Evolutionary conservation across 2,888 invertebrate species (phyloP), one percentile per base, ranked within the genome.

Genomic region (Halocaridina rubra): DNA sequence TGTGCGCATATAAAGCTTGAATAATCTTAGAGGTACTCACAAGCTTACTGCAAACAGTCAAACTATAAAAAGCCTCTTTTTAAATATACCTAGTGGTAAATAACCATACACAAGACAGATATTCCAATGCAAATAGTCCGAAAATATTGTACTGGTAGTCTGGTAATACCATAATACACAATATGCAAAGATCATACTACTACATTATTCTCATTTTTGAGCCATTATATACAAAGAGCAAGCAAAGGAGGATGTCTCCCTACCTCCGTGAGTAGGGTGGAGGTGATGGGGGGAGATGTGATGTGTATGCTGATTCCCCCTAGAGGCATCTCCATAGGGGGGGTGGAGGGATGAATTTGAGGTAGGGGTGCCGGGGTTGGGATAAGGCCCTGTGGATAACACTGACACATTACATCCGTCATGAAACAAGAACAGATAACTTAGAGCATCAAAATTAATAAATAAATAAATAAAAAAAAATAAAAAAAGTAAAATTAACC

Each of bases 231-330:
- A n/a, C n/a, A n/a, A 69, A 69, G 19, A 22, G 13, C 69, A 30
- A 29, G 69, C 69, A 69, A 69, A 8, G 69, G 69, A 30, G 29
- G 69, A 29, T 69, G 69, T 69, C 69, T 32, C 29, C 69, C 69
- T 69, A 69, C 69, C 69, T 69, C 69, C 69, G 32, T 69, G 69
- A 27, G 69, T 69, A 29, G 69, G 69, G 69, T 69, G 69, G 69
- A 69, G 69, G 69, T 69, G 69, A 30, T 69, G 69, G 69, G 69
- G 69, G 24, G 69, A 69, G n/a, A 69, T 30, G 69, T 69, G 69
- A 32, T 69, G 69, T 19, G 69, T 19, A 19, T 69, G 69, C 30
- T 29, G 32, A 30, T 29, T 32, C 29, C 69, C 69, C 32, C 69
- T 32, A 29, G 69, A 69, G 27, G 27, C 69, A 30, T 32, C 69